Percentiles rank a stretch among this genome's conserved stretches.
These are phyloP conservation scores for Ptychoptera albimana DNA, from an alignment of 2,888 invertebrate species.

Conservation along the genomic window DNA sequence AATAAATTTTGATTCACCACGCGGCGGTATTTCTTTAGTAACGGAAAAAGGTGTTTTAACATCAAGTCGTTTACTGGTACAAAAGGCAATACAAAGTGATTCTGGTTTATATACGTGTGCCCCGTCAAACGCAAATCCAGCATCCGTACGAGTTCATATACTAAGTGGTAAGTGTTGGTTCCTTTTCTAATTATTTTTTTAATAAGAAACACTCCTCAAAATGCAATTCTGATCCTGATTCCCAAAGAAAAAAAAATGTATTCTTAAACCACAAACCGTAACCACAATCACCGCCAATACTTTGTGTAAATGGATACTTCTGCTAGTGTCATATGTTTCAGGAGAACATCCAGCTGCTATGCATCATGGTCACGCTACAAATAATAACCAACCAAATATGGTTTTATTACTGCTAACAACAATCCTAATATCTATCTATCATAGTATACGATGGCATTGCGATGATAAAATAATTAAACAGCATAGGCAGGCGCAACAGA, in stretches of 20 bases:
- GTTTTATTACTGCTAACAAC: conserved; percentile 8
- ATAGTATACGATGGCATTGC: conserved; percentile 7
- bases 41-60: conserved; percentile 74
- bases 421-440: conserved; percentile 4
- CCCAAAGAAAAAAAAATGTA: background rate
- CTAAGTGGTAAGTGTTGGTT: conserved; percentile 54
- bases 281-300: background rate
- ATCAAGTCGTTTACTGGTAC: conserved; percentile 67
- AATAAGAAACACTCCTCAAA: no score
- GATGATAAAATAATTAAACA: no score
- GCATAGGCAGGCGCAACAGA: no score
- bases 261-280: background rate
- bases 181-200: background rate
- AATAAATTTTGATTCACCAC: conserved; percentile 80
- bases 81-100: conserved; percentile 62
- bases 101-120: conserved; percentile 72
- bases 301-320: background rate
- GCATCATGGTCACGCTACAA: conserved; percentile 47
- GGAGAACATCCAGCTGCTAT: conserved; percentile 77
- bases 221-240: no score
- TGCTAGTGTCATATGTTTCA: conserved; percentile 23
- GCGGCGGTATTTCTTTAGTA: conserved; percentile 74
- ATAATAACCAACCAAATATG: conserved; percentile 5
- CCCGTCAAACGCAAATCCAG: conserved; percentile 68
- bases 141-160: conserved; percentile 67